Percentiles rank a stretch among this genome's conserved stretches.
phyloP scores from a whole-genome alignment of 2,888 invertebrate species.

The Nudaria mundana region DNA sequence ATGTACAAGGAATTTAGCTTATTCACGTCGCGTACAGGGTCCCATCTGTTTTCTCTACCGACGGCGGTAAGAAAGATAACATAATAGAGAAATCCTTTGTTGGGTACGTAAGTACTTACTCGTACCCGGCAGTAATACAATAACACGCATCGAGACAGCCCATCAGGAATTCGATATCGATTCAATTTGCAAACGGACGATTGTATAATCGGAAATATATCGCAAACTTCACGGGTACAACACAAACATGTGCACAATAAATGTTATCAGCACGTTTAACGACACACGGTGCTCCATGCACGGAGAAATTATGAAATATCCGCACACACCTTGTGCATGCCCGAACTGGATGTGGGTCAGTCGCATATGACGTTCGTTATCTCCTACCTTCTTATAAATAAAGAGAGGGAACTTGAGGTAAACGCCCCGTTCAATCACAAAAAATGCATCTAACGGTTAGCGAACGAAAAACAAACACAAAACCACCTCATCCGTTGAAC shows the following conservation, averaged over 20 bases:
- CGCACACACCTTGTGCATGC: constrained; percentile 40
- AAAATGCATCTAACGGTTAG: constrained; percentile 32
- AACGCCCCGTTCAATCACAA: constrained; percentile 31
- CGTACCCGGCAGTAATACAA: constrained; percentile 35
- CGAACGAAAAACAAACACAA: constrained; percentile 63
- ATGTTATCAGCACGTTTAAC: constrained; percentile 43
- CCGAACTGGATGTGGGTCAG: constrained; percentile 54
- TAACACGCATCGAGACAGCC: constrained; percentile 30
- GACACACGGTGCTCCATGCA: constrained; percentile 31
- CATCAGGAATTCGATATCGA: constrained; percentile 39
- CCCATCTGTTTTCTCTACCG: constrained; percentile 40
- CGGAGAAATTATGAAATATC: constrained; percentile 51
- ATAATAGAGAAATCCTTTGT: constrained; percentile 53
- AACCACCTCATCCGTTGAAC: constrained; percentile 54
- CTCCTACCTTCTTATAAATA: constrained; percentile 37
- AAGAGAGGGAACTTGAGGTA: constrained; percentile 32
- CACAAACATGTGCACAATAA: constrained; percentile 42
- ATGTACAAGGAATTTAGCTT: constrained; percentile 33
- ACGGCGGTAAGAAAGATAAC: constrained; percentile 49
- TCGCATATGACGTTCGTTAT: constrained; percentile 43
- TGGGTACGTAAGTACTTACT: constrained; percentile 23
- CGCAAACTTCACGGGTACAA: constrained; percentile 33
- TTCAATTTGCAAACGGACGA: constrained; percentile 38
- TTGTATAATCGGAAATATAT: constrained; percentile 45
- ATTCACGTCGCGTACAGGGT: constrained; percentile 30